Base-by-base conservation (phyloP, 2,888 invertebrate genomes). In the Monopis laevigella region DNA sequence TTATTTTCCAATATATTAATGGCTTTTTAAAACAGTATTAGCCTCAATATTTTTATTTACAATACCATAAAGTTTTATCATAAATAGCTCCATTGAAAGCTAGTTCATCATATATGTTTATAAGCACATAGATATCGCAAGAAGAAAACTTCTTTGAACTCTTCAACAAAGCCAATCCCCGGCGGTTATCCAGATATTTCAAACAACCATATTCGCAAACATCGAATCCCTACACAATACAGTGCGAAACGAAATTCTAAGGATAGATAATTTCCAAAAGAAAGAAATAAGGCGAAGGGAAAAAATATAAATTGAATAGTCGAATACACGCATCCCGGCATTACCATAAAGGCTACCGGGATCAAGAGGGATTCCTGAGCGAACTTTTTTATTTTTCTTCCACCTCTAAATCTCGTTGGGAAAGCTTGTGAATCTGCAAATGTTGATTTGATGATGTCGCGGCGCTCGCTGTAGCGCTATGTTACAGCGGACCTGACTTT, bases 371-470 rank as follows among this genome's bases (percentile, higher is more conserved):
- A 78, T 80, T 80, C 77, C 72, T 70, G 68, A 74, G 75, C 71
- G 77, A 78, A 80, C 77, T 80, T 80, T 78, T 80, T 80, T 80
- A 80, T 80, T 80, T 78, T 78, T 77, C 74, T 74, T 73, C 77
- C 72, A 78, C 78, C 77, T 78, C 78, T 80, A 80, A 78, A 80
- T 80, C 80, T 78, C 73, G 57, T 64, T 59, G 65, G 67, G 67
- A 78, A 78, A 78, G 75, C 77, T 73, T 65, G 81, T 69, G 74
- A 81, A 81, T 82, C 81, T 81, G 80, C 78, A 80, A 80, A 81
- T 81, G 80, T 73, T 81, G 80, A 81, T 81, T 81, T 81, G 81
- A 81, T 81, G 80, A 81, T 80, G 68, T 64, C 61, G 57, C 46
- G 28, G 44, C 36, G 44, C 24, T 19, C 29, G 38, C 18, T 39